Percentiles rank a stretch among this genome's conserved stretches.
phyloP scores from a whole-genome alignment of 2,113 vertebrate genomes.

The Dasyprocta punctata region DNA sequence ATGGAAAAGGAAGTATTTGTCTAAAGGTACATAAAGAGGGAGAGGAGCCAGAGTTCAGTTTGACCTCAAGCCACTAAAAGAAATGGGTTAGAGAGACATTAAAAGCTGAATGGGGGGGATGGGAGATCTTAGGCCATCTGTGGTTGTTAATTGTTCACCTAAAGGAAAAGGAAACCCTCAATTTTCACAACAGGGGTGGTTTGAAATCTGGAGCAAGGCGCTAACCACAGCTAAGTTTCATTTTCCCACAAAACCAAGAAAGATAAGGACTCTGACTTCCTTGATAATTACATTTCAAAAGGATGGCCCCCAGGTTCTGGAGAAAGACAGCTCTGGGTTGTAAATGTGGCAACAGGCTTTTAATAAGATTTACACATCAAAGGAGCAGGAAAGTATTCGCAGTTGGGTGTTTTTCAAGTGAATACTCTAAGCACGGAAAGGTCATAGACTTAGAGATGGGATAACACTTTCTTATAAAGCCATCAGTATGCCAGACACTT shows the following conservation, averaged over 20 bases:
- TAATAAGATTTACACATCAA: neutral
- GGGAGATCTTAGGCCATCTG: neutral
- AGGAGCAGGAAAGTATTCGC: neutral
- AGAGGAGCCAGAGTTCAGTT: no score
- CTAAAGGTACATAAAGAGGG: neutral
- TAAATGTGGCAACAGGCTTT: neutral
- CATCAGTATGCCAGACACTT: neutral
- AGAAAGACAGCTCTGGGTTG: neutral
- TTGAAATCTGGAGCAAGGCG: neutral
- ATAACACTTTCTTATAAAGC: neutral
- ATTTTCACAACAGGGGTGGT: neutral
- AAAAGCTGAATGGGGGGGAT: neutral
- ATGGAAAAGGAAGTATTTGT: neutral
- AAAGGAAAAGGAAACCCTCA: neutral
- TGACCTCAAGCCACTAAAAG: neutral
- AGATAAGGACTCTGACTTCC: neutral
- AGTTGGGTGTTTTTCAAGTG: neutral
- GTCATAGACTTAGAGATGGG: neutral
- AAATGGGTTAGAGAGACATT: neutral
- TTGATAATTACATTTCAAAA: conserved; percentile 31
- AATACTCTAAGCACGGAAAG: neutral
- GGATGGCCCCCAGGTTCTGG: neutral
- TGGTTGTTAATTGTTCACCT: neutral
- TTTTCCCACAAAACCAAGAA: neutral
- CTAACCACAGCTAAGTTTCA: neutral